A percentile compares a stretch with the other conserved stretches of the same genome.
Evolutionary conservation across 2,797 vertebrate genomes (phyloP).

Genomic region (Crocodylus rhombifer): DNA sequence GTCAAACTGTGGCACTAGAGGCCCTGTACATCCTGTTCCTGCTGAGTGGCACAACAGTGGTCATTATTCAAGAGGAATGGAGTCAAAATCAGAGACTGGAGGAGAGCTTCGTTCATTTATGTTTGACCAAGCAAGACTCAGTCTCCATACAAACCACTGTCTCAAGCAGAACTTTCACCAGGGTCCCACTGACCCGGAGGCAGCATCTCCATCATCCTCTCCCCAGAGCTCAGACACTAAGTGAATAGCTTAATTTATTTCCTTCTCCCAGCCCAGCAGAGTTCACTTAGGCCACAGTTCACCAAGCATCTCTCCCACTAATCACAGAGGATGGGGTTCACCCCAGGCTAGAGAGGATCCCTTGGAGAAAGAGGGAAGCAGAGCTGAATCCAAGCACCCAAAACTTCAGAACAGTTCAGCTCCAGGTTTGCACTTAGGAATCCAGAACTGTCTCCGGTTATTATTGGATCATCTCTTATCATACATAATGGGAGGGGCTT

Average conservation of each 20-base stretch:
- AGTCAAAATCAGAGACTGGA: neutral
- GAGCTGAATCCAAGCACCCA: neutral
- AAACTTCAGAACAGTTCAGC: neutral
- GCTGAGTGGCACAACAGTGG: neutral
- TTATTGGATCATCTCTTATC: neutral
- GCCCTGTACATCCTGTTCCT: neutral
- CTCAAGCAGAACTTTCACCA: neutral
- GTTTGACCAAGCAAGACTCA: neutral
- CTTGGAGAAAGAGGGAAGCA: accelerated
- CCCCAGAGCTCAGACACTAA: neutral
- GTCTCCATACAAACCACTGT: neutral
- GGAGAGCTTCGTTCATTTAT: neutral
- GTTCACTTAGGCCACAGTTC: neutral
- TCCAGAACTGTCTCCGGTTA: accelerated
- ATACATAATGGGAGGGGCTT: neutral
- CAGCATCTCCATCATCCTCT: neutral
- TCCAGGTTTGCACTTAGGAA: neutral
- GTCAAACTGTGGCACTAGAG: accelerated
- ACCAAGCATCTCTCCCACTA: accelerated
- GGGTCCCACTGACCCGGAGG: accelerated
- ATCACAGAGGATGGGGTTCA: neutral
- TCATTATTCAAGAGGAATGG: neutral
- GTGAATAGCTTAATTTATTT: conserved; percentile 1
- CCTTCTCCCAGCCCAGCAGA: neutral
- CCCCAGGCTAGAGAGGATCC: neutral